These are phyloP conservation scores for Apis mellifera DNA, from an alignment of 1,140 invertebrate species.

Conservation along the genomic window Amel_HAv3.1 CM009944.2:1765001-1765500, in stretches of 20 bases:
- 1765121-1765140: constrained; percentile 73
- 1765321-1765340: constrained; percentile 42
- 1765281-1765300: constrained; percentile 57
- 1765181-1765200: constrained; percentile 15
- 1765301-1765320: constrained; percentile 12
- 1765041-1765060: constrained; percentile 66
- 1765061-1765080: constrained; percentile 75
- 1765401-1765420: neutral
- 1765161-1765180: neutral
- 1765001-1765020: constrained; percentile 68
- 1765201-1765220: neutral
- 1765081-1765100: constrained; percentile 69
- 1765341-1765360: constrained; percentile 55
- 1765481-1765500: constrained; percentile 64
- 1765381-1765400: neutral
- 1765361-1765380: constrained; percentile 34
- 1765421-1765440: accelerated
- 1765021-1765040: constrained; percentile 34
- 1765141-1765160: constrained; percentile 70
- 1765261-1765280: constrained; percentile 34
- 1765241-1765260: neutral
- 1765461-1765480: constrained; percentile 10
- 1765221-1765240: neutral
- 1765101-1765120: constrained; percentile 72
- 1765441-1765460: neutral